Conservation (phyloP, 2,888 invertebrate genomes). For the Tenthredo scrophulariae region DNA sequence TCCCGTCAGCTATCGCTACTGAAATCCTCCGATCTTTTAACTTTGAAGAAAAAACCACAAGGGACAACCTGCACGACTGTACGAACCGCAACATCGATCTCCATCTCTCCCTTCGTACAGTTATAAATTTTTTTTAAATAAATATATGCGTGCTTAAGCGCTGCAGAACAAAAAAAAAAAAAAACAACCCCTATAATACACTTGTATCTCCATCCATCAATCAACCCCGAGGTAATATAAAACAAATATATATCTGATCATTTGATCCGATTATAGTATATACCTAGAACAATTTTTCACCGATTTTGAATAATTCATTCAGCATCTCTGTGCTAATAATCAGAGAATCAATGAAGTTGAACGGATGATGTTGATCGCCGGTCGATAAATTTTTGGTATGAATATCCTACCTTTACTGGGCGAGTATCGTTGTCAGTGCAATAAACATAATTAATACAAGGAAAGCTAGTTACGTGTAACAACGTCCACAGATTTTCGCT, state of each 20-base stretch:
- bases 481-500: slow-evolving; percentile 21
- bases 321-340: not conserved
- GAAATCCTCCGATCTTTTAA: slow-evolving; percentile 33
- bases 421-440: not conserved
- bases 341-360: not conserved
- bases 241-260: not conserved
- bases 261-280: not conserved
- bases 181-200: not conserved
- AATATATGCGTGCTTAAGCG: not conserved
- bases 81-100: slow-evolving; percentile 40
- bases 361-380: not conserved
- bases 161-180: not conserved
- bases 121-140: slow-evolving; percentile 2
- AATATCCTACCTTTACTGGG: not conserved
- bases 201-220: not conserved
- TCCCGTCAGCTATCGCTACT: not conserved
- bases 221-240: not conserved
- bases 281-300: too few species aligned
- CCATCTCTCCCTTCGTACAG: not conserved
- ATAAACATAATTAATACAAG: slow-evolving; percentile 14
- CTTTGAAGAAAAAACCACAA: slow-evolving; percentile 36
- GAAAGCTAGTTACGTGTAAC: slow-evolving; percentile 11
- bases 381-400: not conserved
- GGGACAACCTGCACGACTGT: slow-evolving; percentile 15
- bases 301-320: not conserved